Percentiles rank a stretch among this genome's conserved stretches.
Evolutionary conservation across 2,888 invertebrate genomes (phyloP).

Genomic region (Bombyx huttoni): DNA sequence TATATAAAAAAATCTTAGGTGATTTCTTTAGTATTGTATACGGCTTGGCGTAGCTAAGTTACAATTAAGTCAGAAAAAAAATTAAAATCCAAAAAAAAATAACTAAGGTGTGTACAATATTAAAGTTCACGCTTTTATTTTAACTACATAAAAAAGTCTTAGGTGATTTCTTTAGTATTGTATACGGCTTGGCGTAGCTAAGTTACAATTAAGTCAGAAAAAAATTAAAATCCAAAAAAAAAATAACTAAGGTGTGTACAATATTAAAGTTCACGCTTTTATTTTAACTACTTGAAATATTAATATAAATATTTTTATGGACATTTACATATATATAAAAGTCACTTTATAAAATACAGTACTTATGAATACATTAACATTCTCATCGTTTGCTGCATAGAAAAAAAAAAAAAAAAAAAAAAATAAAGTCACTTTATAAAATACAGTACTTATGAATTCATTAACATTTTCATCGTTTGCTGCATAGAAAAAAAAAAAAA

Average conservation of each 20-base stretch:
- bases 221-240: conserved; percentile 30
- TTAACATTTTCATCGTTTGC: conserved; percentile 15
- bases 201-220: conserved; percentile 42
- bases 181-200: conserved; percentile 64
- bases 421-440: conserved; percentile 42
- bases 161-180: conserved; percentile 48
- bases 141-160: conserved; percentile 5
- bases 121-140: conserved; percentile 48
- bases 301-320: conserved; percentile 56
- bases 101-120: conserved; percentile 66
- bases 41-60: conserved; percentile 61
- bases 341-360: conserved; percentile 50
- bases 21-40: conserved; percentile 60
- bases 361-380: conserved; percentile 45
- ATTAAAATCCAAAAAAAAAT: conserved; percentile 38
- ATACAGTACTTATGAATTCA: conserved; percentile 55
- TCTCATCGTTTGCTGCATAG: conserved; percentile 4
- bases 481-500: conserved; percentile 14
- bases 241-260: conserved; percentile 59
- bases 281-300: conserved; percentile 27
- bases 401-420: too few relatives aligned
- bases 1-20: not conserved
- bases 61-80: conserved; percentile 37
- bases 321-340: conserved; percentile 57
- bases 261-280: conserved; percentile 59